Conservation (phyloP, 2,888 invertebrate species). For the Calameuta filiformis region DNA sequence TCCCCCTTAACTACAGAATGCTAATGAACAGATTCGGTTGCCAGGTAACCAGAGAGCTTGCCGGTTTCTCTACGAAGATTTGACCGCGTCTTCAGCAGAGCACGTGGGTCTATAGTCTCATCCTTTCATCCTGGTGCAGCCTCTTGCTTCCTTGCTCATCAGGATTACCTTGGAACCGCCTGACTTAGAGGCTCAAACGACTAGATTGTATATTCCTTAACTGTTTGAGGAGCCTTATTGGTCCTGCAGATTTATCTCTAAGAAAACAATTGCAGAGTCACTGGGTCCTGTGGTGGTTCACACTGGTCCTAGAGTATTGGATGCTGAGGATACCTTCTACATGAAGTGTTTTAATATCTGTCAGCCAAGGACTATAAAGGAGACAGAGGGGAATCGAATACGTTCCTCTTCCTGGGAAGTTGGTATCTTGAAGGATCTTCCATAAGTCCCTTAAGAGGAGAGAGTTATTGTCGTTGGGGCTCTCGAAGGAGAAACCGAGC, state of each 20-base stretch:
- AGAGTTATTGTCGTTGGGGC: background rate
- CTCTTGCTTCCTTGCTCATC: background rate
- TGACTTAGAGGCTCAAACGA: background rate
- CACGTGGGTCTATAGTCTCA: background rate
- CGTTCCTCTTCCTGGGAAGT: background rate
- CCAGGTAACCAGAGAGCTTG: constrained; percentile 13
- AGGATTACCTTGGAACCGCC: background rate
- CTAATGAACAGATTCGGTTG: constrained; percentile 47
- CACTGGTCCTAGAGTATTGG: background rate
- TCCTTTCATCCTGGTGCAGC: background rate
- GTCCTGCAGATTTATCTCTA: background rate
- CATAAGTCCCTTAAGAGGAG: background rate
- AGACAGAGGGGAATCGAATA: background rate
- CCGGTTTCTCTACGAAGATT: background rate
- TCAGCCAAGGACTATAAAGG: background rate
- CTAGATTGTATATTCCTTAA: background rate
- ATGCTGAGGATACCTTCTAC: background rate
- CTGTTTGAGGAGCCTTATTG: too few relatives aligned
- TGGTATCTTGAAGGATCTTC: background rate
- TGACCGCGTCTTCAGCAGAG: background rate
- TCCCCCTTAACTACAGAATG: constrained; percentile 41
- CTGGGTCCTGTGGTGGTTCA: background rate
- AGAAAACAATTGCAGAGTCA: background rate
- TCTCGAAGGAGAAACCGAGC: background rate
- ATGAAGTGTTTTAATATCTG: background rate